Percentiles rank a stretch among this genome's conserved stretches.
These are phyloP conservation scores for Oscheius sp. DNA, from an alignment of 2,888 invertebrate species.

Conservation along the genomic window DNA sequence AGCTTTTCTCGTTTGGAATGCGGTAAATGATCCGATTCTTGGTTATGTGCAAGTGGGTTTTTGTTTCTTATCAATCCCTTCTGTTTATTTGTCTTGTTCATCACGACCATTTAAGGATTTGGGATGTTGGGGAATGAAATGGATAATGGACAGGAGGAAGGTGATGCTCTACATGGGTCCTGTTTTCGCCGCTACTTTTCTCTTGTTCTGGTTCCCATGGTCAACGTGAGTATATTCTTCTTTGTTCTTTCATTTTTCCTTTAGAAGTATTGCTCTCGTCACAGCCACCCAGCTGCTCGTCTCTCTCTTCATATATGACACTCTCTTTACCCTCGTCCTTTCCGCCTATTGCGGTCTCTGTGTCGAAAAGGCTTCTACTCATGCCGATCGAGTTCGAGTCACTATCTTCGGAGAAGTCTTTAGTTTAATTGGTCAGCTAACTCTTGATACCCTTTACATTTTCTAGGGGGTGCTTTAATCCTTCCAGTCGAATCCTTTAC, in stretches of 20 bases:
- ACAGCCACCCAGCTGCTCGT: constrained; percentile 71
- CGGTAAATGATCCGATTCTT: constrained; percentile 57
- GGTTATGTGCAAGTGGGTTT: constrained; percentile 53
- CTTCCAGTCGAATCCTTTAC: constrained; percentile 54
- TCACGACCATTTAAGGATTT: constrained; percentile 53
- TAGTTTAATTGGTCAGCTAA: constrained; percentile 40
- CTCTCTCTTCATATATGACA: constrained; percentile 72
- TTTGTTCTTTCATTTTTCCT: neutral
- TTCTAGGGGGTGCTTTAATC: constrained; percentile 49
- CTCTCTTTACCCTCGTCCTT: constrained; percentile 71
- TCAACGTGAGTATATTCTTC: constrained; percentile 36
- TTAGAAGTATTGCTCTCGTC: constrained; percentile 53
- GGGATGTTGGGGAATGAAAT: constrained; percentile 55
- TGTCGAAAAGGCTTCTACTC: constrained; percentile 65
- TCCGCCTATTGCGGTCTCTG: constrained; percentile 71
- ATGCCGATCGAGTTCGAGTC: constrained; percentile 50
- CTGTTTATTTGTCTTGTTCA: neutral
- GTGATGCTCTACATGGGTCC: constrained; percentile 71
- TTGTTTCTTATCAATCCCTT: neutral
- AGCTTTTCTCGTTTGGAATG: constrained; percentile 55
- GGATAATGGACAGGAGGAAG: constrained; percentile 59
- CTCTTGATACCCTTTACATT: neutral
- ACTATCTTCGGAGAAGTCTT: constrained; percentile 56
- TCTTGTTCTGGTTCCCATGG: constrained; percentile 72
- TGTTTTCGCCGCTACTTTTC: constrained; percentile 70